phyloP scores from a whole-genome alignment of 2,797 vertebrate genomes.

The Pelochelys cantorii region DNA sequence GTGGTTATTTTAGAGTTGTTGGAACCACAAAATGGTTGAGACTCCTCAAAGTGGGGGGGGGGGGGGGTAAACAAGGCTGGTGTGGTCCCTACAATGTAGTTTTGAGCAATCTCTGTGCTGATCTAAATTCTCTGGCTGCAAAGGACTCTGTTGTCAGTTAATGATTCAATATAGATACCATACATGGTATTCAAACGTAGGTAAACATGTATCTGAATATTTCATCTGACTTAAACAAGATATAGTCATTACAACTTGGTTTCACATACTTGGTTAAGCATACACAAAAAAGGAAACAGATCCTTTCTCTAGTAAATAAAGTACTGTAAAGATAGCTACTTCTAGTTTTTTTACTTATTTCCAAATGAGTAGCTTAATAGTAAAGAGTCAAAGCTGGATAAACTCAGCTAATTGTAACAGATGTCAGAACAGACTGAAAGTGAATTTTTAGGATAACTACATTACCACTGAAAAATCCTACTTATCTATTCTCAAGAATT shows the following conservation, averaged over 20 bases:
- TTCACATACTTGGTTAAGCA: background rate
- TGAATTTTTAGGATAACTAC: background rate
- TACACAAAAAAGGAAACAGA: background rate
- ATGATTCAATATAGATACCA: background rate
- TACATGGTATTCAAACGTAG: constrained; percentile 7
- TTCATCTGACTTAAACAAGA: background rate
- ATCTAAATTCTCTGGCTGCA: background rate
- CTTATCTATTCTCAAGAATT: background rate
- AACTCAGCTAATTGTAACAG: background rate
- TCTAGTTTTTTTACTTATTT: background rate
- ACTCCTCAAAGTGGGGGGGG: background rate
- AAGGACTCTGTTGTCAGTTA: constrained; percentile 5
- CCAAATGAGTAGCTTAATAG: background rate
- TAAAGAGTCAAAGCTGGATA: background rate
- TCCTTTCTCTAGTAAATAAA: background rate
- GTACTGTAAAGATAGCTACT: background rate
- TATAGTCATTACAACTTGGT: background rate
- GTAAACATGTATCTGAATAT: background rate
- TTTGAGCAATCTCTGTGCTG: background rate
- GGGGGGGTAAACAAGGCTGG: background rate
- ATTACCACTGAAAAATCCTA: background rate
- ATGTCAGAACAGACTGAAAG: background rate
- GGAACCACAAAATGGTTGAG: background rate
- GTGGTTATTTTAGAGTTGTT: background rate
- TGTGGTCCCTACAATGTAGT: background rate